Percentiles rank a stretch among this genome's conserved stretches.
Evolutionary conservation across 2,888 invertebrate species (phyloP).

Genomic region (Torymus aiolomorphi): DNA sequence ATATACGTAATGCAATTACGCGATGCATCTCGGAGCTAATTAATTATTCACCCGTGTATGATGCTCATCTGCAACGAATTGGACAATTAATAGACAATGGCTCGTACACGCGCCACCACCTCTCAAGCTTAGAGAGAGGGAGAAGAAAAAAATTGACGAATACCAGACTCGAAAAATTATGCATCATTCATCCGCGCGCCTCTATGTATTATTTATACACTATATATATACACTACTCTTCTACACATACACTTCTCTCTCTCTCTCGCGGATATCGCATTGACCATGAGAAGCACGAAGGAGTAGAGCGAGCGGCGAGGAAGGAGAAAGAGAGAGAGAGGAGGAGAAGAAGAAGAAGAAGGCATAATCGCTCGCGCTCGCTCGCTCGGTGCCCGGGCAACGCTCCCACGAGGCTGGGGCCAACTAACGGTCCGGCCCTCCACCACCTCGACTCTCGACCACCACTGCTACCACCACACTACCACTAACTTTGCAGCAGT

Average conservation of each 20-base stretch:
- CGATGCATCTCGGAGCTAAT: slow-evolving; percentile 10
- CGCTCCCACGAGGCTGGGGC: slow-evolving; percentile 74
- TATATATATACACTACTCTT: too few species aligned
- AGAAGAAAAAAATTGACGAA: background rate
- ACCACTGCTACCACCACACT: slow-evolving; percentile 54
- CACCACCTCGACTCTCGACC: slow-evolving; percentile 62
- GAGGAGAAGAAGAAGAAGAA: slow-evolving; percentile 35
- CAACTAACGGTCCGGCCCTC: slow-evolving; percentile 74
- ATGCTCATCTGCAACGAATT: background rate
- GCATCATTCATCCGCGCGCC: slow-evolving; percentile 29
- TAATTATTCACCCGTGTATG: slow-evolving; percentile 13
- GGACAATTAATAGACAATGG: slow-evolving; percentile 17
- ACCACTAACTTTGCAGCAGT: slow-evolving; percentile 22
- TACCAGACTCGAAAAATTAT: slow-evolving; percentile 28
- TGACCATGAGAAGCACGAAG: slow-evolving; percentile 46
- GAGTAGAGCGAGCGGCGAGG: background rate
- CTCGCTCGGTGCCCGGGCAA: slow-evolving; percentile 72
- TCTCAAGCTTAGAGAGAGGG: background rate
- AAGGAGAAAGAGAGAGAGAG: slow-evolving; percentile 3
- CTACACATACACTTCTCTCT: background rate
- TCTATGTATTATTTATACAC: slow-evolving; percentile 51
- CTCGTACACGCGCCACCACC: background rate
- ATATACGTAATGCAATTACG: slow-evolving; percentile 14
- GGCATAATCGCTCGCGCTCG: slow-evolving; percentile 68
- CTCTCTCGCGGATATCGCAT: slow-evolving; percentile 37